Conservation (phyloP, 2,113 vertebrate genomes). For the Scomber colias region DNA sequence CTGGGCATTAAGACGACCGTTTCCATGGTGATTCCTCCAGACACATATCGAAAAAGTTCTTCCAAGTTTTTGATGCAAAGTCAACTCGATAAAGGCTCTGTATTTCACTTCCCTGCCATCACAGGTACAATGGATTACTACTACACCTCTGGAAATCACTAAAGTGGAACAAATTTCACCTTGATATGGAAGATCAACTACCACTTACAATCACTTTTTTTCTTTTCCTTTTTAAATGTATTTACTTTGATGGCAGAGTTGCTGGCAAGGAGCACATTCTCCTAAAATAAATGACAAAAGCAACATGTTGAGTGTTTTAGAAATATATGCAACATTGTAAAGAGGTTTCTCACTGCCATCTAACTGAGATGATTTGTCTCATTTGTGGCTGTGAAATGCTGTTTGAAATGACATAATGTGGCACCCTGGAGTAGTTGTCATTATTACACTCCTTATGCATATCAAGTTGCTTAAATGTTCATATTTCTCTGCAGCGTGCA, state of each 20-base stretch:
- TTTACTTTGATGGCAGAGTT: slow-evolving; percentile 1
- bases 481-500: slow-evolving; percentile 39
- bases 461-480: slow-evolving; percentile 48
- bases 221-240: background rate
- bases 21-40: slow-evolving; percentile 48
- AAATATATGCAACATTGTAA: slow-evolving; percentile 43
- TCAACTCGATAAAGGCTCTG: slow-evolving; percentile 2
- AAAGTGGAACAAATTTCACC: background rate
- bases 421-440: slow-evolving; percentile 50
- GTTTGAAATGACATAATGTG: slow-evolving; percentile 55
- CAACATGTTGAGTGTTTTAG: slow-evolving; percentile 3
- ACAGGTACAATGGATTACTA: background rate
- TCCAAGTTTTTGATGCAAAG: slow-evolving; percentile 33
- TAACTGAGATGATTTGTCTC: slow-evolving; percentile 41
- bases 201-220: background rate
- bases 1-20: slow-evolving; percentile 42
- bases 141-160: background rate
- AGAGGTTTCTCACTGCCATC: slow-evolving; percentile 32
- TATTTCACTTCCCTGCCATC: background rate
- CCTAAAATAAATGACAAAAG: slow-evolving; percentile 35
- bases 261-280: slow-evolving; percentile 4
- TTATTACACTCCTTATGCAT: slow-evolving; percentile 58
- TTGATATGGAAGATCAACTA: background rate
- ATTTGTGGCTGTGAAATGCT: slow-evolving; percentile 49
- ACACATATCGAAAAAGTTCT: slow-evolving; percentile 33